These are phyloP conservation scores for Notodonta dromedarius DNA, from an alignment of 2,888 invertebrate genomes.

Conservation along the genomic window DNA sequence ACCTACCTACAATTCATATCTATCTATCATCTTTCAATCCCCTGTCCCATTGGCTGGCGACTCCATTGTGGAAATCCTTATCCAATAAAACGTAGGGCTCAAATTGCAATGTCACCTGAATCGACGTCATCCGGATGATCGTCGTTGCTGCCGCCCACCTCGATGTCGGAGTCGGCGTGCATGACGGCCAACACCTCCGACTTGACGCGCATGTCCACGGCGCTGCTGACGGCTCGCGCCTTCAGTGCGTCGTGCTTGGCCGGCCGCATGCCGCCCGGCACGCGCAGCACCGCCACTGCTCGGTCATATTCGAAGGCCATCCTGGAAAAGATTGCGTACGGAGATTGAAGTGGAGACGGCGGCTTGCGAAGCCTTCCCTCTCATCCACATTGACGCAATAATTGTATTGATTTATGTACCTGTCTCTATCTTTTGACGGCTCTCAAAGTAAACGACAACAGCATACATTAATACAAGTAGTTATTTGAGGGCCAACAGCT, in stretches of 20 bases:
- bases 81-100: not conserved
- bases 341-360: not conserved
- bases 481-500: too few species aligned
- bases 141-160: constrained; percentile 73
- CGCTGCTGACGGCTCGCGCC: not conserved
- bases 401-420: too few species aligned
- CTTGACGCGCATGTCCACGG: not conserved
- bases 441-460: too few species aligned
- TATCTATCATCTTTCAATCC: too few species aligned
- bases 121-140: not conserved
- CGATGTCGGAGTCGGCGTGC: constrained; percentile 88
- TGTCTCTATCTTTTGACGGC: too few species aligned
- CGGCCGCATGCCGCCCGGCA: constrained; percentile 85
- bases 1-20: too few species aligned
- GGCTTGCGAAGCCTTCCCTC: too few species aligned
- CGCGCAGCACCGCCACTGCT: constrained; percentile 94
- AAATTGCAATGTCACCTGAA: not conserved
- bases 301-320: constrained; percentile 95
- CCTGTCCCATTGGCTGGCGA: too few species aligned
- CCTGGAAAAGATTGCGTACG: constrained; percentile 65
- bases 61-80: too few species aligned
- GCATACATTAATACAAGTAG: too few species aligned
- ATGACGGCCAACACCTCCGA: constrained; percentile 70
- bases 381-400: too few species aligned
- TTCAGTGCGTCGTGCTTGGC: not conserved